These are phyloP conservation scores for Sceloporus tristichus DNA, from an alignment of 2,113 vertebrate genomes.

Conservation along the genomic window DNA sequence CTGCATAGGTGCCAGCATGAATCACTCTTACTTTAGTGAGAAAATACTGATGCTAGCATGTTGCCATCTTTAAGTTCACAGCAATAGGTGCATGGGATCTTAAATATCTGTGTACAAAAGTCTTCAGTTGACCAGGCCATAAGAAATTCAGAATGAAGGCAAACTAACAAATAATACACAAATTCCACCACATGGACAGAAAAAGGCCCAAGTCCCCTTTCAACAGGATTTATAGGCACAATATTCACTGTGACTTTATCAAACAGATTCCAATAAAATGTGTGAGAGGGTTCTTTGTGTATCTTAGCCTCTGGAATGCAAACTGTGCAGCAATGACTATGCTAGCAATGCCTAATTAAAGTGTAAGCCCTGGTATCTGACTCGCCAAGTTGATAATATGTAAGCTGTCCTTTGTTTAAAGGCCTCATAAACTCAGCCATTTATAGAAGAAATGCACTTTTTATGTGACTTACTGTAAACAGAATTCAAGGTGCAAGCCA, in stretches of 20 bases:
- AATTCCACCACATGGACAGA: background rate
- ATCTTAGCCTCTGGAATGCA: constrained; percentile 62
- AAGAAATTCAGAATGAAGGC: constrained; percentile 4
- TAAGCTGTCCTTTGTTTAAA: constrained; percentile 66
- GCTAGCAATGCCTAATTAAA: constrained; percentile 56
- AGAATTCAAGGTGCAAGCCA: constrained; percentile 55
- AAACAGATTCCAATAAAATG: constrained; percentile 42
- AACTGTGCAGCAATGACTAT: constrained; percentile 41
- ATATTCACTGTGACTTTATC: constrained; percentile 21
- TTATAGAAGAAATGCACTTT: constrained; percentile 62
- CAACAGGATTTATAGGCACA: constrained; percentile 30
- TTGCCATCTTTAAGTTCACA: background rate
- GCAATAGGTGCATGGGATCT: background rate
- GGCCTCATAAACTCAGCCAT: constrained; percentile 69
- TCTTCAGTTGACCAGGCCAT: background rate
- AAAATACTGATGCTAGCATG: background rate
- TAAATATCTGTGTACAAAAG: background rate
- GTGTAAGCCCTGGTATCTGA: constrained; percentile 48
- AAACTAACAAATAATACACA: constrained; percentile 16
- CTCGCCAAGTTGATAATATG: constrained; percentile 46
- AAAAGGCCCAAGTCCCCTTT: background rate
- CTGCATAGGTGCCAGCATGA: background rate
- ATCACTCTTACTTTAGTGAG: background rate
- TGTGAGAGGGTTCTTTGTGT: constrained; percentile 48
- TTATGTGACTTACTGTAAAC: constrained; percentile 62